Base-by-base conservation (phyloP, 1,140 invertebrate genomes). In the Zaprionus ghesquierei region DNA sequence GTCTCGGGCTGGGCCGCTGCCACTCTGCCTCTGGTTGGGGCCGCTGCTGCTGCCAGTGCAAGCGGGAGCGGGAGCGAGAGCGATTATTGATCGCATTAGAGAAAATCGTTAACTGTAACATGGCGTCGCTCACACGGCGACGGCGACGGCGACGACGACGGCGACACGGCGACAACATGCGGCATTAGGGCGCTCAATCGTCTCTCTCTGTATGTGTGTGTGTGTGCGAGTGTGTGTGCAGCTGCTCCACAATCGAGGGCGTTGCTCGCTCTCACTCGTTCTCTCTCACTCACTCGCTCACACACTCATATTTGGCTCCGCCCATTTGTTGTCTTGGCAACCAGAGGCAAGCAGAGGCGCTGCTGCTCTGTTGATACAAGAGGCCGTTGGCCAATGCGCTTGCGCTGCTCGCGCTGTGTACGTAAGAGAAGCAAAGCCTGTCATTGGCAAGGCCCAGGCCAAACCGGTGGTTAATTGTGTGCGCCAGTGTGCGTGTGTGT, bases 71-170 rank as follows among this genome's bases (percentile, higher is more conserved):
- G 70, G 81, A 82, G 82, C 82, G 69, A 70, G 73, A 70, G 73
- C 72, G 82, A 87, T 89, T 87, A 87, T 87, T 87, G 82, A 87
- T 87, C 82, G 82, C 79, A 87, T 87, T 87, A 89, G 84, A 81
- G 85, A 89, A 89, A 89, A 89, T 89, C 84, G 84, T 89, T 89
- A 89, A 81, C 77, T 89, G 84, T 89, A 89, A 89, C 74, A 89
- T 89, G 84, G 84, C 84, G 84, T 89, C 84, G 84, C 80, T 89
- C 84, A 89, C 76, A 71, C 71, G 41, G 9, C 41, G 41, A 54
- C 27, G 9, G 18, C 46, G 31, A n/a, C 41, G 5, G 18, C 27
- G 22, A 15, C 54, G 22, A 27, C 38, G 25, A 64, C 41, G 41
- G 41, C 60, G 56, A 54, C 50, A 44, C 27, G 41, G 41, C 41